These are phyloP conservation scores for Genyomyrus donnyi DNA, from an alignment of 2,113 vertebrate genomes.

Conservation along the genomic window DNA sequence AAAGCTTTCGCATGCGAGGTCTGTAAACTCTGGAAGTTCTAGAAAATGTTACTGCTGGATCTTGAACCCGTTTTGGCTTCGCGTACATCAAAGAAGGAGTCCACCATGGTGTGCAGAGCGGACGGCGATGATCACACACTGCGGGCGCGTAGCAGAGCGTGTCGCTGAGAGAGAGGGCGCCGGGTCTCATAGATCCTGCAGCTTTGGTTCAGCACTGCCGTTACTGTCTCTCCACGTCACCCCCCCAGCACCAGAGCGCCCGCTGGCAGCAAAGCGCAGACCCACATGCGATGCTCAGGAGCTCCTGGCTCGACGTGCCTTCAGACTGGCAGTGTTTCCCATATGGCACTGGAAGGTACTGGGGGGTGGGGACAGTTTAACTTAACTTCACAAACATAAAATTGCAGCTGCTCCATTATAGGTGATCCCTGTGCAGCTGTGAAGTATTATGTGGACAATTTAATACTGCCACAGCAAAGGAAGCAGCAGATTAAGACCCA, in stretches of 20 bases:
- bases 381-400: conserved; percentile 49
- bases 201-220: not conserved
- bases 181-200: not conserved
- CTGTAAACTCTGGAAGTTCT: not conserved
- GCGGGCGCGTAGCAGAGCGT: not conserved
- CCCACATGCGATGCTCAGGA: conserved; percentile 26
- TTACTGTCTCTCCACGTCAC: not conserved
- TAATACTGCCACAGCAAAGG: conserved; percentile 57
- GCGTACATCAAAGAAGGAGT: not conserved
- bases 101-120: not conserved
- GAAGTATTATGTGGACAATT: conserved; percentile 62
- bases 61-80: not conserved
- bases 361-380: conserved; percentile 28
- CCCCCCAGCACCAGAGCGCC: conserved; percentile 14
- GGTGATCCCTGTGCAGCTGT: conserved; percentile 50
- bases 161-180: not conserved
- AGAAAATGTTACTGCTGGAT: not conserved
- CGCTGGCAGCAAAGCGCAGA: conserved; percentile 20
- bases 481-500: conserved; percentile 57
- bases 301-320: conserved; percentile 26
- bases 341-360: conserved; percentile 38
- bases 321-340: conserved; percentile 38
- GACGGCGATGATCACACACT: not conserved
- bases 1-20: not conserved
- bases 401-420: conserved; percentile 49